phyloP scores from a whole-genome alignment of 2,888 invertebrate species.

The Metallyticus violacea region DNA sequence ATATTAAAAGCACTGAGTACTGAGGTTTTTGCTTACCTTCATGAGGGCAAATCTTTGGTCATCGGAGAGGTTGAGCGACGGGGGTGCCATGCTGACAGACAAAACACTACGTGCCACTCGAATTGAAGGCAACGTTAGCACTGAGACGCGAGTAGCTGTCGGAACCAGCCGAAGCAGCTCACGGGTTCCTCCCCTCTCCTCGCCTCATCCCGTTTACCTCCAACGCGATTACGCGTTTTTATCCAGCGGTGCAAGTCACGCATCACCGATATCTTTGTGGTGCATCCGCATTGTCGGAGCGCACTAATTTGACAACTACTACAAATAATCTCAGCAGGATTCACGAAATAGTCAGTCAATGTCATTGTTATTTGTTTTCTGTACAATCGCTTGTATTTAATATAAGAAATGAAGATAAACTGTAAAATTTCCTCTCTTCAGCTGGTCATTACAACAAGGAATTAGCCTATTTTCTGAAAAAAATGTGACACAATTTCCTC shows the following conservation, averaged over 20 bases:
- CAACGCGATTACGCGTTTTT: neutral
- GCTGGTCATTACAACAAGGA: no score
- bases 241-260: neutral
- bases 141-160: neutral
- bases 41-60: conserved; percentile 72
- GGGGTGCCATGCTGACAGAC: conserved; percentile 31
- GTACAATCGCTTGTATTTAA: no score
- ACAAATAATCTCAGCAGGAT: no score
- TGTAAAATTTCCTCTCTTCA: no score
- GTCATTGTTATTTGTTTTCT: no score
- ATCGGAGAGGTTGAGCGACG: conserved; percentile 61
- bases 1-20: no score
- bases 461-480: no score
- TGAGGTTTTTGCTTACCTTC: conserved; percentile 59
- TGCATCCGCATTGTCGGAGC: neutral
- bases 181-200: neutral
- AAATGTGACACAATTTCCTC: no score
- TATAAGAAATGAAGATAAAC: no score
- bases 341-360: no score
- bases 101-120: neutral
- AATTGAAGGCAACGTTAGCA: neutral
- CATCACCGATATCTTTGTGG: neutral
- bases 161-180: neutral
- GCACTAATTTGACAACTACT: no score
- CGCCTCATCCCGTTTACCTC: no score